A percentile compares a stretch with the other conserved stretches of the same genome.
Evolutionary conservation across 2,113 vertebrate species (phyloP).

Genomic region (Pachypanchax playfairii): DNA sequence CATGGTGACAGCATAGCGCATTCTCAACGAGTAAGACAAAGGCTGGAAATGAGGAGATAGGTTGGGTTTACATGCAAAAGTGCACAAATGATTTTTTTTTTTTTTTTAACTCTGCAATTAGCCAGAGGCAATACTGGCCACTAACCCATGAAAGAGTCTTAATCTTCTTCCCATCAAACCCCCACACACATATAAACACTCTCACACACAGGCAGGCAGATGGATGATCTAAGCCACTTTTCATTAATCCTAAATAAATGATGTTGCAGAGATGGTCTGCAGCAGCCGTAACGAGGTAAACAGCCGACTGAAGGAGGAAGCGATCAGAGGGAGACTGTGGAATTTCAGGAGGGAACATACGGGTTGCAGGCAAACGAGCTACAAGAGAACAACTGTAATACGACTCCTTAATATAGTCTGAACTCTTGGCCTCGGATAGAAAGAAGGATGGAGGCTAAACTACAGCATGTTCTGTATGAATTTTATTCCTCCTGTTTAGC

Average conservation of each 20-base stretch:
- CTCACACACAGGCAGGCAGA: conserved; percentile 26
- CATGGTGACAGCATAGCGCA: conserved; percentile 69
- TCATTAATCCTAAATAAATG: conserved; percentile 74
- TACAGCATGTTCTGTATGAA: conserved; percentile 5
- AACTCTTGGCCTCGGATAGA: conserved; percentile 50
- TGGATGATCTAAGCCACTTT: conserved; percentile 57
- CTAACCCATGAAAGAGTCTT: conserved; percentile 66
- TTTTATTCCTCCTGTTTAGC: conserved; percentile 18
- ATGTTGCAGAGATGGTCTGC: conserved; percentile 45
- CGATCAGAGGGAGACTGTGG: conserved; percentile 46
- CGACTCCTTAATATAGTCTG: conserved; percentile 56
- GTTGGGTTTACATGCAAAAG: conserved; percentile 28
- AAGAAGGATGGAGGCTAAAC: conserved; percentile 31
- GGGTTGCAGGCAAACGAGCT: conserved; percentile 29
- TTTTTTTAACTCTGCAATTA: conserved; percentile 66
- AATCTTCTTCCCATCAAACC: conserved; percentile 48
- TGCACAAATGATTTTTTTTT: conserved; percentile 30
- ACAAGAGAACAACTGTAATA: conserved; percentile 48
- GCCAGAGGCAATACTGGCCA: conserved; percentile 47
- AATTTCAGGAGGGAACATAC: conserved; percentile 43
- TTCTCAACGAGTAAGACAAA: conserved; percentile 24
- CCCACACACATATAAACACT: conserved; percentile 16
- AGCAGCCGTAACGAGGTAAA: conserved; percentile 48
- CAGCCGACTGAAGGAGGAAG: conserved; percentile 47
- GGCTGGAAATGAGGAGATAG: conserved; percentile 2